A percentile compares a stretch with the other conserved stretches of the same genome.
Conservation (phyloP, 2,113 vertebrate species). For the Phaethornis superciliosus region DNA sequence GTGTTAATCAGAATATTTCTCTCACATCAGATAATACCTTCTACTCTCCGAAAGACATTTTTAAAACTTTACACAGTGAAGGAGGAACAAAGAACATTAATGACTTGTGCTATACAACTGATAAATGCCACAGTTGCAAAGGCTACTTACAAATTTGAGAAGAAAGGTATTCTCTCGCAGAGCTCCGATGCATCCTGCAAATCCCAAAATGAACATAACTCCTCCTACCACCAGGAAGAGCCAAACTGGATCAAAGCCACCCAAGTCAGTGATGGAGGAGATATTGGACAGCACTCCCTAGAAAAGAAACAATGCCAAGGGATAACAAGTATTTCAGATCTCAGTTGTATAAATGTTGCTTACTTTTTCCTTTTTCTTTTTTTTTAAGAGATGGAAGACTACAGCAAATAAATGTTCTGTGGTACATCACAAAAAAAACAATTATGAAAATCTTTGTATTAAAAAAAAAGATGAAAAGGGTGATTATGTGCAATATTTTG, state of each 20-base stretch:
- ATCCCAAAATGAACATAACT: conserved; percentile 98
- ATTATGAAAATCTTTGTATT: not conserved
- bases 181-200: conserved; percentile 96
- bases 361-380: not conserved
- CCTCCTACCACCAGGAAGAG: conserved; percentile 96
- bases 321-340: not conserved
- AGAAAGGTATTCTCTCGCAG: conserved; percentile 96
- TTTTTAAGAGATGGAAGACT: not conserved
- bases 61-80: not conserved
- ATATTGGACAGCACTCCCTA: conserved; percentile 98
- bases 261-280: conserved; percentile 96
- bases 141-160: conserved; percentile 93
- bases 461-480: not conserved
- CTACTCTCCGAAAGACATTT: not conserved
- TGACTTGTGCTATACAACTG: not conserved
- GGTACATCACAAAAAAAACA: not conserved
- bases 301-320: conserved; percentile 7
- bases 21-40: not conserved
- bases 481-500: not conserved
- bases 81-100: not conserved
- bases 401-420: not conserved
- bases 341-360: not conserved
- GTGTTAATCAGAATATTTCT: not conserved
- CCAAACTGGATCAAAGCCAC: conserved; percentile 97
- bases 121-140: not conserved